These are phyloP conservation scores for Polyergus mexicanus DNA, from an alignment of 1,140 invertebrate genomes.

Conservation along the genomic window DNA sequence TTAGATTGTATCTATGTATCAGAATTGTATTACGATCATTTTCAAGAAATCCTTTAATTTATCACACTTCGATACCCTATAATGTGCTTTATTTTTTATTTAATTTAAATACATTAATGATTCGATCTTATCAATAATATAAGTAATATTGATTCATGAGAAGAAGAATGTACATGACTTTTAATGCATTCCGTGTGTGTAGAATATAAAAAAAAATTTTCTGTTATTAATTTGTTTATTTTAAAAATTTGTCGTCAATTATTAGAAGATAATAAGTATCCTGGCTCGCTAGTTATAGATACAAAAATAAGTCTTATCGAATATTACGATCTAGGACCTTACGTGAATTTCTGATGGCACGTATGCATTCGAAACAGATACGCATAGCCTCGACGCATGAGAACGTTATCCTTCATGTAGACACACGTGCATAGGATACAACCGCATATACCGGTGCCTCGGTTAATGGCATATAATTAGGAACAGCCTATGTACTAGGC, in stretches of 20 bases:
- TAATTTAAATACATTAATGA: background rate
- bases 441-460: slow-evolving; percentile 38
- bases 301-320: background rate
- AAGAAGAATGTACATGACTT: no score
- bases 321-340: slow-evolving; percentile 38
- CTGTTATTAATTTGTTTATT: slow-evolving; percentile 44
- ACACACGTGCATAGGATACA: slow-evolving; percentile 21
- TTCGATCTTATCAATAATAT: background rate
- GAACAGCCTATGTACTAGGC: slow-evolving; percentile 64
- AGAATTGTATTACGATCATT: slow-evolving; percentile 52
- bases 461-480: slow-evolving; percentile 76
- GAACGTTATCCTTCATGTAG: slow-evolving; percentile 31
- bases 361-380: slow-evolving; percentile 21
- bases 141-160: background rate
- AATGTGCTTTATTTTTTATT: background rate
- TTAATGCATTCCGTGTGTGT: background rate
- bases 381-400: slow-evolving; percentile 13
- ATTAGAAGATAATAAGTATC: slow-evolving; percentile 68
- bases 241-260: slow-evolving; percentile 28
- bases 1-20: slow-evolving; percentile 59
- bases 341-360: slow-evolving; percentile 25
- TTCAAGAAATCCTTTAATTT: slow-evolving; percentile 47
- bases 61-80: background rate
- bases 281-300: no score
- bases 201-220: background rate